These are phyloP conservation scores for Dysidea cf. avara DNA, from an alignment of 37 sponge, comb jelly and placozoan genomes.

Conservation along the genomic window DNA sequence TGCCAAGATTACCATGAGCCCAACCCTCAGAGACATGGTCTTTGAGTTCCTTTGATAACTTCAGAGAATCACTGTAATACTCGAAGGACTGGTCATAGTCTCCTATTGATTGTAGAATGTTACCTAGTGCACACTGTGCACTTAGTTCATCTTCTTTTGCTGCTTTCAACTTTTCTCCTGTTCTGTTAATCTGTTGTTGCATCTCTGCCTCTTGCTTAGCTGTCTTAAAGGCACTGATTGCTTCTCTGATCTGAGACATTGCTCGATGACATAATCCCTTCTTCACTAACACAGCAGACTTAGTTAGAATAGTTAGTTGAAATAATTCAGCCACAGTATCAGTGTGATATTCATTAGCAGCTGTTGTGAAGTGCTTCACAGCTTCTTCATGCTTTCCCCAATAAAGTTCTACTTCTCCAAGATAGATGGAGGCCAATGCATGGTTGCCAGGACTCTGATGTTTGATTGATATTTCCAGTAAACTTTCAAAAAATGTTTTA, in stretches of 20 bases:
- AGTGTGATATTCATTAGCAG: not conserved
- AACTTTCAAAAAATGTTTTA: not conserved
- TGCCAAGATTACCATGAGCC: slow-evolving; percentile 80
- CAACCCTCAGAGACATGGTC: slow-evolving; percentile 55
- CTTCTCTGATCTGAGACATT: slow-evolving; percentile 49
- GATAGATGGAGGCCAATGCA: slow-evolving; percentile 39
- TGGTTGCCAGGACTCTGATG: slow-evolving; percentile 2
- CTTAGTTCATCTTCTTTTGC: slow-evolving; percentile 42
- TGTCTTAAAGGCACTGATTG: slow-evolving; percentile 32
- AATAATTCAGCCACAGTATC: slow-evolving; percentile 15
- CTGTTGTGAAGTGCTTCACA: slow-evolving; percentile 14
- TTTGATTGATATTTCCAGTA: not conserved
- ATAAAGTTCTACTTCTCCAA: slow-evolving; percentile 38
- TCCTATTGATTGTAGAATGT: slow-evolving; percentile 54
- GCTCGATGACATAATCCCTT: slow-evolving; percentile 27
- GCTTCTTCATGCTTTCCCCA: slow-evolving; percentile 15
- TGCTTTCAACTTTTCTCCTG: not conserved
- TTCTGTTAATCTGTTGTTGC: not conserved
- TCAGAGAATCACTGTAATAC: slow-evolving; percentile 41
- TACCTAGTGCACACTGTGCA: slow-evolving; percentile 55
- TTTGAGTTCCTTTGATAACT: slow-evolving; percentile 27
- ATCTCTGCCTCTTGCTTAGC: slow-evolving; percentile 22
- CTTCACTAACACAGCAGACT: slow-evolving; percentile 33
- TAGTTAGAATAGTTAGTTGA: slow-evolving; percentile 16
- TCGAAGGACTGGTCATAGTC: slow-evolving; percentile 48